Evolutionary conservation across 2,888 invertebrate genomes (phyloP).

Genomic region (Chalcis sispes): DNA sequence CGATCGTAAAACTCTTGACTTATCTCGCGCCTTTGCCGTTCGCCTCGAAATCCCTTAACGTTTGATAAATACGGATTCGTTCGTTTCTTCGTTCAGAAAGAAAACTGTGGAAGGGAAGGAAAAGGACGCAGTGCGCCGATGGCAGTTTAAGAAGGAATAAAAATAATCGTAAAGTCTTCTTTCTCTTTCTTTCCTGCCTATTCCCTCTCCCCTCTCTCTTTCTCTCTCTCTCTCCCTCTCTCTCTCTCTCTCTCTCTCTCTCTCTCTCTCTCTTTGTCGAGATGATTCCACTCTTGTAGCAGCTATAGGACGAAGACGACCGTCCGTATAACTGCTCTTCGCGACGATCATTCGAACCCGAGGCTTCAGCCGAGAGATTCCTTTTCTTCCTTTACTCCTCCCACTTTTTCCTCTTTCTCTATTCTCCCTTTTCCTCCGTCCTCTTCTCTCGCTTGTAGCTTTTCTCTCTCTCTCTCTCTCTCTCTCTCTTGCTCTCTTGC

Average conservation of each 20-base stretch:
- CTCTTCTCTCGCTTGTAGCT: neutral
- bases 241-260: slow-evolving; percentile 18
- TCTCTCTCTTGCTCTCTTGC: neutral
- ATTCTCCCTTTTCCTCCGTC: neutral
- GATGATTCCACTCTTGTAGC: slow-evolving; percentile 10
- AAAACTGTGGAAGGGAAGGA: neutral
- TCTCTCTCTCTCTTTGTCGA: slow-evolving; percentile 32
- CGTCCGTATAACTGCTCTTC: slow-evolving; percentile 44
- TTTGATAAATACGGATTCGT: slow-evolving; percentile 63
- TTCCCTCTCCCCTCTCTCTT: neutral
- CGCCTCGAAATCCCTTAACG: slow-evolving; percentile 64
- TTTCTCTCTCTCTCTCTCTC: neutral
- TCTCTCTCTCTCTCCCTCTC: slow-evolving; percentile 18
- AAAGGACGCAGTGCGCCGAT: slow-evolving; percentile 46
- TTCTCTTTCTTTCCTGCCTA: slow-evolving; percentile 35
- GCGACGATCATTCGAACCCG: slow-evolving; percentile 45
- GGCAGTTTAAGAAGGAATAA: slow-evolving; percentile 64
- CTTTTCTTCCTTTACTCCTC: slow-evolving; percentile 18
- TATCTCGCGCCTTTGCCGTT: slow-evolving; percentile 60
- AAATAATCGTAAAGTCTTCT: slow-evolving; percentile 65
- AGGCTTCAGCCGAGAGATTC: slow-evolving; percentile 31
- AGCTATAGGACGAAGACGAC: slow-evolving; percentile 5
- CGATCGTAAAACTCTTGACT: slow-evolving; percentile 63
- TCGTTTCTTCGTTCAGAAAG: neutral
- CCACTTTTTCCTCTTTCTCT: neutral